Evolutionary conservation across 2,888 invertebrate genomes (phyloP), one percentile per base, ranked within the genome.

Genomic region (Gastrophysa polygoni): DNA sequence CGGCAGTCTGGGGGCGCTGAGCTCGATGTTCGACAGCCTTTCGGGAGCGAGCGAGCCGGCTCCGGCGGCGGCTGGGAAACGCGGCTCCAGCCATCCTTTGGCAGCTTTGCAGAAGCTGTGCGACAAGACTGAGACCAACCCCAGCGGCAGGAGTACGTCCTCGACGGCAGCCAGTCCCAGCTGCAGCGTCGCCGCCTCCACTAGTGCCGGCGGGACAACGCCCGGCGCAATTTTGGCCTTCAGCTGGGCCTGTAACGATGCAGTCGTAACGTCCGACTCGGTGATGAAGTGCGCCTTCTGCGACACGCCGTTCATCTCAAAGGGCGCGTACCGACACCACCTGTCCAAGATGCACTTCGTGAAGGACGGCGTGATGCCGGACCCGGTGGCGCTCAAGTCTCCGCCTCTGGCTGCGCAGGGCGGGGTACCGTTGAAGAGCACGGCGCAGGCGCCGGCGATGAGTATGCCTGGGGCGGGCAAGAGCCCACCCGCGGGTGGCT

Each of bases 261-360:
- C 94, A 5, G 91, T 95, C 2, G 89, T 93, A 76, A 92, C 92
- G 0, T 87, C 89, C 10, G 93, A 94, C 76, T 91, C 93, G 24
- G 91, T 94, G 64, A 94, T 96, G 89, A 96, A 96, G 82, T 96
- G 96, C 82, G 94, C 95, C 57, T 92, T 95, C 77, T 96, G 96
- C 84, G 96, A 96, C 82, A 95, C 95, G 20, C 95, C 95, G 21
- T 97, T 97, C 81, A 94, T 95, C 71, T 96, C 97, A 43, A 97
- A 96, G 83, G 97, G 96, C 57, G 96, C 97, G 10, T 97, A 96
- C 82, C 88, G 98, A 75, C 97, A 97, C 82, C 98, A 98, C 78
- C 84, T 97, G 74, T 96, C 95, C 50, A 96, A 96, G 83, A 94
- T 95, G 90, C 96, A 96, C 81, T 95, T 96, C 79, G 93, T 95